Conservation (phyloP, 2,888 invertebrate genomes). For the Elegia similella region DNA sequence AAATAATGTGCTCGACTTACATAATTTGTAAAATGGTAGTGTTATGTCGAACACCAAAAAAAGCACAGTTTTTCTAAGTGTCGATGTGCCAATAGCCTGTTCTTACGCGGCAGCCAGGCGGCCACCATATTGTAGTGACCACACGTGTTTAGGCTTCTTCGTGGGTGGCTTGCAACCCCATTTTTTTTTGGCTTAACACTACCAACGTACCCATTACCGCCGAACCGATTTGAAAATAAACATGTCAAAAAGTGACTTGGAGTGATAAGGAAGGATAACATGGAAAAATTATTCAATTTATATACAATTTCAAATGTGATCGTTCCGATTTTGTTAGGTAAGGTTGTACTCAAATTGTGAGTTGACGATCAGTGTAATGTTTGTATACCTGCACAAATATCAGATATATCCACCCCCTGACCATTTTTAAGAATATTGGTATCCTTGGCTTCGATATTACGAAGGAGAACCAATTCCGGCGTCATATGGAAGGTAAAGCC, state of each 20-base stretch:
- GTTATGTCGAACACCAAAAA: neutral
- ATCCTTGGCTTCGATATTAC: too few species aligned
- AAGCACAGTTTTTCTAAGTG: slow-evolving; percentile 1
- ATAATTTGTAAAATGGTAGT: slow-evolving; percentile 6
- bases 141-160: slow-evolving; percentile 39
- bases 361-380: too few species aligned
- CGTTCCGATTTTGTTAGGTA: too few species aligned
- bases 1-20: neutral
- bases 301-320: too few species aligned
- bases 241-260: neutral
- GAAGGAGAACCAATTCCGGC: too few species aligned
- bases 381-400: too few species aligned
- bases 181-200: slow-evolving; percentile 37
- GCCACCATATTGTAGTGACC: slow-evolving; percentile 34
- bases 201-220: slow-evolving; percentile 27
- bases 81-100: neutral
- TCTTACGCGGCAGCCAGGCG: neutral
- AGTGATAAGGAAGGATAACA: too few species aligned
- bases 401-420: too few species aligned
- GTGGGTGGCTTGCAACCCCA: slow-evolving; percentile 40
- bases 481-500: too few species aligned
- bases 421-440: too few species aligned
- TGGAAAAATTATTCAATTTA: too few species aligned
- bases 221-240: slow-evolving; percentile 30
- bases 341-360: too few species aligned